Percentiles rank a stretch among this genome's conserved stretches.
phyloP scores from a whole-genome alignment of 1,140 invertebrate genomes.

The Drosophila erecta region DNA sequence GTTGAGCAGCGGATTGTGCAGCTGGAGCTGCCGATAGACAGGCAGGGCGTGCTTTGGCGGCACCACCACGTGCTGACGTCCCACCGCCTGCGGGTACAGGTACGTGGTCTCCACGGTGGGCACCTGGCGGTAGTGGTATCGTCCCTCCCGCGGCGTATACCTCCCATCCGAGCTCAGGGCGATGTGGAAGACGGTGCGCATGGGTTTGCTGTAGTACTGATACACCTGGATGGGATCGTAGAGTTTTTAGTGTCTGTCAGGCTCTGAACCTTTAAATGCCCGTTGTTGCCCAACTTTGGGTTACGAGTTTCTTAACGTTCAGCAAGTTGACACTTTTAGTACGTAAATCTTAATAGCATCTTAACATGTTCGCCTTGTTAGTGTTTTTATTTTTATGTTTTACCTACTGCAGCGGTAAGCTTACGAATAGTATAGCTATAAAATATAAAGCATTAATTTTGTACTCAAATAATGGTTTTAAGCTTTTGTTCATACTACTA shows the following conservation, averaged over 20 bases:
- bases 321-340: neutral
- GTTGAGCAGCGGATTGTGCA: constrained; percentile 80
- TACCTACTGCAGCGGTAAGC: neutral
- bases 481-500: too few species aligned
- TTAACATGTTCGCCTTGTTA: neutral
- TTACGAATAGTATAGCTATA: neutral
- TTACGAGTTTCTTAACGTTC: too few species aligned
- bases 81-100: constrained; percentile 80
- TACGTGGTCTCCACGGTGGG: constrained; percentile 82
- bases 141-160: constrained; percentile 72
- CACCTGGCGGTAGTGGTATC: constrained; percentile 70
- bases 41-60: constrained; percentile 64
- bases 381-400: too few species aligned
- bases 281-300: too few species aligned
- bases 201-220: constrained; percentile 72
- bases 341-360: neutral
- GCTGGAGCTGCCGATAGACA: constrained; percentile 71
- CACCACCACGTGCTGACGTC: constrained; percentile 62
- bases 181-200: constrained; percentile 77
- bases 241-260: neutral
- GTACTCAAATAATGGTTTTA: neutral
- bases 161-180: constrained; percentile 80
- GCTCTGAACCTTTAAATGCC: too few species aligned
- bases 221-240: constrained; percentile 58
- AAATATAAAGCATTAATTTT: neutral